These are phyloP conservation scores for Panthera leo DNA, from an alignment of 2,113 vertebrate genomes.

Conservation along the genomic window DNA sequence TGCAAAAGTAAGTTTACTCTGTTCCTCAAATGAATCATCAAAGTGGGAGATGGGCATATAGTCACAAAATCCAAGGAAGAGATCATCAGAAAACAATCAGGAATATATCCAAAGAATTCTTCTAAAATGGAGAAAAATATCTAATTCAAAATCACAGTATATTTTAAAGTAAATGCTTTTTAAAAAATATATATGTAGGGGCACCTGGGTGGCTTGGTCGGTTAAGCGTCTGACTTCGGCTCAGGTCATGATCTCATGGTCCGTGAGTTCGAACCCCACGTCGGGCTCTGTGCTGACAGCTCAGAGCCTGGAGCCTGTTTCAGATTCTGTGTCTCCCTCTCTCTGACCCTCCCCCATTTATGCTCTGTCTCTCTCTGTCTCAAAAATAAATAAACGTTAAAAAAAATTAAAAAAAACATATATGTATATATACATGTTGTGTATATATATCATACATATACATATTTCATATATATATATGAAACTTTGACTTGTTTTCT, in stretches of 20 bases:
- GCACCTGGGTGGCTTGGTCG: too few species aligned
- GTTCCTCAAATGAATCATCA: neutral
- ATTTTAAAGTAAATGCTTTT: neutral
- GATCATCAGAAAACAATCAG: neutral
- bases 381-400: too few species aligned
- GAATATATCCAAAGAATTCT: neutral
- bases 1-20: neutral
- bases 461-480: neutral
- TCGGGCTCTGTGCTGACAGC: too few species aligned
- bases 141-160: neutral
- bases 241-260: too few species aligned
- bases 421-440: too few species aligned
- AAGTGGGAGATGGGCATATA: neutral
- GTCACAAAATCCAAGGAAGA: neutral
- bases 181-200: neutral
- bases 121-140: neutral
- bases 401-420: neutral
- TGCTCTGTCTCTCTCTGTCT: too few species aligned
- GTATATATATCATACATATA: neutral
- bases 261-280: too few species aligned
- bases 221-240: too few species aligned
- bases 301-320: too few species aligned
- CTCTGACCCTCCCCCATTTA: too few species aligned
- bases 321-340: too few species aligned
- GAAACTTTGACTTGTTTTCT: neutral